These are phyloP conservation scores for Panorpa germanica DNA, from an alignment of 2,888 invertebrate species.

Conservation along the genomic window DNA sequence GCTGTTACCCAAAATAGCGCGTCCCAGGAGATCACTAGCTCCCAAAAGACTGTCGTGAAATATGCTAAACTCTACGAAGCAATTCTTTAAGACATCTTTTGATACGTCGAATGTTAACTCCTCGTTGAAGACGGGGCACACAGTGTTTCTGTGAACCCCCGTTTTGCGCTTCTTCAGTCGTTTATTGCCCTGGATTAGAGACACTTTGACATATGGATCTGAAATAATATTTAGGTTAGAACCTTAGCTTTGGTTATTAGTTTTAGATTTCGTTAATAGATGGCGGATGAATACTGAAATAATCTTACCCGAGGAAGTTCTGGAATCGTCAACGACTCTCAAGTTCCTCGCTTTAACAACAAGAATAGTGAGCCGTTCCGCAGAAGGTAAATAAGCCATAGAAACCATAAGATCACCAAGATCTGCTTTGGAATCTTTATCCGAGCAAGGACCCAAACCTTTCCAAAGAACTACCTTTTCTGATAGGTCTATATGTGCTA, in stretches of 20 bases:
- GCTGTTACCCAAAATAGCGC: constrained; percentile 30
- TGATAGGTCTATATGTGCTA: constrained; percentile 33
- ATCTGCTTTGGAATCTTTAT: constrained; percentile 46
- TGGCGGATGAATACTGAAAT: background rate
- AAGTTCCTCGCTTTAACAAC: constrained; percentile 82
- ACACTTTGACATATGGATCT: constrained; percentile 92
- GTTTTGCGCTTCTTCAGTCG: constrained; percentile 89
- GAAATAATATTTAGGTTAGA: constrained; percentile 15
- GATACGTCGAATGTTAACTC: constrained; percentile 85
- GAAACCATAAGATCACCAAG: constrained; percentile 85
- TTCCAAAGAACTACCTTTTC: constrained; percentile 35
- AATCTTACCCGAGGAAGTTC: constrained; percentile 63
- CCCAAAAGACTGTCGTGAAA: constrained; percentile 40
- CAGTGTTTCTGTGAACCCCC: constrained; percentile 68
- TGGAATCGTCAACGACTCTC: constrained; percentile 81
- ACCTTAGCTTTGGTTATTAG: background rate
- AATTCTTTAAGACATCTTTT: constrained; percentile 32
- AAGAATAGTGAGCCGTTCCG: constrained; percentile 76
- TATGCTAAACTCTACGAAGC: constrained; percentile 35
- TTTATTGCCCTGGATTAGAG: constrained; percentile 70
- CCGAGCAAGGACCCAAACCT: constrained; percentile 29
- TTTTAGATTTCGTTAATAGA: background rate
- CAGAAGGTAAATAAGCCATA: constrained; percentile 77
- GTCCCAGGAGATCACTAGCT: constrained; percentile 30
- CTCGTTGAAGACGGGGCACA: constrained; percentile 84